These are phyloP conservation scores for Salvelinus namaycush DNA, from an alignment of 2,113 vertebrate genomes.

Conservation along the genomic window DNA sequence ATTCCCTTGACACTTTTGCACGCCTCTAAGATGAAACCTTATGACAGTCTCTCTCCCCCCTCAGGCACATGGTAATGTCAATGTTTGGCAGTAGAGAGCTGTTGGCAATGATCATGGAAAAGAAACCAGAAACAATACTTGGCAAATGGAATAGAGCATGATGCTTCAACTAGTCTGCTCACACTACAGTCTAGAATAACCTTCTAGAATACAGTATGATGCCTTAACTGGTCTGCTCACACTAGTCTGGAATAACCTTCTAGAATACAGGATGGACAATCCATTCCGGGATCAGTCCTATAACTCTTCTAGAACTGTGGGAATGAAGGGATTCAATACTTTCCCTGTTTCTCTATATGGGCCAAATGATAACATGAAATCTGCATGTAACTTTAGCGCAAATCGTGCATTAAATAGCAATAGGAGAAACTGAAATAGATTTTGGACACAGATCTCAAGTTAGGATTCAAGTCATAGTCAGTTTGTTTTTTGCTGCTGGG, in stretches of 20 bases:
- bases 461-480: neutral
- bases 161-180: too few species aligned
- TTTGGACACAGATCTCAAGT: too few species aligned
- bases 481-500: neutral
- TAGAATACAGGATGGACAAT: slow-evolving; percentile 43
- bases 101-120: slow-evolving; percentile 68
- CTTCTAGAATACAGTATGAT: too few species aligned
- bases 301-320: neutral
- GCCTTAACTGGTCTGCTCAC: too few species aligned
- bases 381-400: too few species aligned
- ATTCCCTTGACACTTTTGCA: slow-evolving; percentile 65
- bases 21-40: slow-evolving; percentile 48
- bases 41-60: neutral
- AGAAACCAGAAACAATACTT: slow-evolving; percentile 39
- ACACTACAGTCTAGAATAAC: too few species aligned
- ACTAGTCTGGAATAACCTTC: slow-evolving; percentile 18
- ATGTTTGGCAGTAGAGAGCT: slow-evolving; percentile 77
- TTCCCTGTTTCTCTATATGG: too few species aligned
- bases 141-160: slow-evolving; percentile 52
- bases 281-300: neutral
- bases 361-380: too few species aligned
- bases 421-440: too few species aligned
- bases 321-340: neutral
- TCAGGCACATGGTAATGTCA: slow-evolving; percentile 74
- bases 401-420: too few species aligned